Evolutionary conservation across 2,113 vertebrate species (phyloP), one percentile per base, ranked within the genome.

Genomic region (Bos javanicus): DNA sequence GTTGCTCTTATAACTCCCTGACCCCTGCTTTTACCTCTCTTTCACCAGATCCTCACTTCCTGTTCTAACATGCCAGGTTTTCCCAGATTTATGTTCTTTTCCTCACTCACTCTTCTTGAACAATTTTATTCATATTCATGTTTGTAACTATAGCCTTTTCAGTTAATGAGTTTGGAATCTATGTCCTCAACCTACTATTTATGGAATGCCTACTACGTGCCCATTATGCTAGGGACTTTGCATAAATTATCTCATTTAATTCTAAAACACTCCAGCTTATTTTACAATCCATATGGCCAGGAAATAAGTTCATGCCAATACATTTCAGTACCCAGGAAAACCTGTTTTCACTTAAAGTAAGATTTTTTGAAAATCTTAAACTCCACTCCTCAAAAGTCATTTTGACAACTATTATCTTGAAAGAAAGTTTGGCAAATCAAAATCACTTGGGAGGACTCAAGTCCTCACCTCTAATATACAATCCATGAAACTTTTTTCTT

Each of bases 161-260:
- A 97, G 60, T 97, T 90, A 97, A 93, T 94, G 60, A 92, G 93
- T 98, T 95, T 60, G 57, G 57, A 89, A 93, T 91, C n/a, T 96
- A 83, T 87, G 89, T 94, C 67, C 86, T 97, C 76, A 78, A 93
- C 50, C 33, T 88, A 71, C 97, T 97, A 98, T 96, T 97, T 98
- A 95, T 80, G 21, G 97, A 89, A 93, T 95, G 94, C 96, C 97
- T 97, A 98, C 98, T 98, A 97, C 7, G 96, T 97, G 93, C 96
- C 91, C 92, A 95, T 93, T 94, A 97, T 92, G 64, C 82, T 97
- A 43, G 36, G 87, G 93, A 95, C 92, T 98, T 97, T 87, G 91
- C 94, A 97, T 98, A 98, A 97, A 98, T 97, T 97, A 96, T 84
- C 95, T 98, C 96, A 95, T 96, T 95, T 97, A 97, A 96, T 97